These are phyloP conservation scores for Paelopatides confundens DNA, from an alignment of 53 echinoderm and acorn worm genomes.

Conservation along the genomic window DNA sequence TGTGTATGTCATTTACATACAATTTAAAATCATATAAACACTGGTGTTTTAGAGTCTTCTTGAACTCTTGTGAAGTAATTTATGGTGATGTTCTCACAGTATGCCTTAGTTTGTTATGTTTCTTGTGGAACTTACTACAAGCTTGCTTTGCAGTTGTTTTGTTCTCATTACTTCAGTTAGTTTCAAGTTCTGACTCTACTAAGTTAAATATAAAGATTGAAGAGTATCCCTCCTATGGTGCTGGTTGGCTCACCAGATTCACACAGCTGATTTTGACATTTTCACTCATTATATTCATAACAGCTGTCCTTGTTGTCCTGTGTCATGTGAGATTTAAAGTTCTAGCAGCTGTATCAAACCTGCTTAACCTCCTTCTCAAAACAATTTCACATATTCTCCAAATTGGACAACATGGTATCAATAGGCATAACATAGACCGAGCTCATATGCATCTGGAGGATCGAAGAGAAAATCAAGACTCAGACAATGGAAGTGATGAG, in stretches of 20 bases:
- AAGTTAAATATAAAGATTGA: neutral
- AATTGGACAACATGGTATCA: neutral
- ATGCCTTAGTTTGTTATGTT: neutral
- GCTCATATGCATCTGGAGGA: neutral
- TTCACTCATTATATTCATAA: neutral
- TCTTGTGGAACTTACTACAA: neutral
- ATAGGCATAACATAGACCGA: neutral
- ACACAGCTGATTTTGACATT: constrained; percentile 24
- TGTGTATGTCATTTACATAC: neutral
- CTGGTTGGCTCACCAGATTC: constrained; percentile 18
- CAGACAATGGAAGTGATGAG: neutral
- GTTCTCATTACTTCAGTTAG: neutral
- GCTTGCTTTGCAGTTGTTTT: neutral
- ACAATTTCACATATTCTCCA: neutral
- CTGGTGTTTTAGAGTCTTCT: neutral
- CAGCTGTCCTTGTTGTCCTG: neutral
- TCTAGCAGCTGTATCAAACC: neutral
- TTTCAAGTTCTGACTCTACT: neutral
- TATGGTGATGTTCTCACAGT: neutral
- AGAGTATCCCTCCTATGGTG: neutral
- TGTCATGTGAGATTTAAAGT: constrained; percentile 25
- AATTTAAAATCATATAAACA: neutral
- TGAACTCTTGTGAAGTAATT: neutral
- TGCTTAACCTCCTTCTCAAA: neutral
- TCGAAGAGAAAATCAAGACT: neutral